phyloP scores from a whole-genome alignment of 2,888 invertebrate species.

The Mesochorus sp. region DNA sequence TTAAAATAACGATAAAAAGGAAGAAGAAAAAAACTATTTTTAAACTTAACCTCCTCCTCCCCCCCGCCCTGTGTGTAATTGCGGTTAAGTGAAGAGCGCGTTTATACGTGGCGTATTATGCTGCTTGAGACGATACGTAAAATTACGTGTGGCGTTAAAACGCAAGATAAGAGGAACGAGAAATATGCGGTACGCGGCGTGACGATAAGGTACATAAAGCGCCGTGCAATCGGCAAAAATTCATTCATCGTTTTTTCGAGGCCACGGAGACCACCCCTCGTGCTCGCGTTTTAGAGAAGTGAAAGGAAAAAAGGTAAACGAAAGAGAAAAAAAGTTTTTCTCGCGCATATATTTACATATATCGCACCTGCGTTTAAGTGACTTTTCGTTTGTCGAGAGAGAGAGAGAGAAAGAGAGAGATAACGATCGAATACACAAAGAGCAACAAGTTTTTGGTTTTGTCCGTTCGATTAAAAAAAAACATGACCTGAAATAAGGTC shows the following conservation, averaged over 20 bases:
- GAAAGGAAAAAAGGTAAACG: too few species aligned
- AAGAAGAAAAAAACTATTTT: too few species aligned
- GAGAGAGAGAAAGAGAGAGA: too few species aligned
- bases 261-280: conserved; percentile 82
- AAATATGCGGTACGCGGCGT: conserved; percentile 52
- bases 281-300: conserved; percentile 82
- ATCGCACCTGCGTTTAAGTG: neutral
- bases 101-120: conserved; percentile 65
- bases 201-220: conserved; percentile 50
- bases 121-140: conserved; percentile 69
- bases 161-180: conserved; percentile 38
- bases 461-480: neutral
- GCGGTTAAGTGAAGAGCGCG: too few species aligned
- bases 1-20: too few species aligned
- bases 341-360: neutral
- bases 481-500: neutral
- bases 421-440: too few species aligned
- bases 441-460: neutral
- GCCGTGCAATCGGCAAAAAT: conserved; percentile 48
- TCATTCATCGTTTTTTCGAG: conserved; percentile 60
- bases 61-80: too few species aligned
- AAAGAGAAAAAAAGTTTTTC: too few species aligned
- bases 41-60: too few species aligned
- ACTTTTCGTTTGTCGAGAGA: too few species aligned
- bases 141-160: conserved; percentile 63